Base-by-base conservation (phyloP, 2,888 invertebrate genomes). In the Conchocele bisecta region DNA sequence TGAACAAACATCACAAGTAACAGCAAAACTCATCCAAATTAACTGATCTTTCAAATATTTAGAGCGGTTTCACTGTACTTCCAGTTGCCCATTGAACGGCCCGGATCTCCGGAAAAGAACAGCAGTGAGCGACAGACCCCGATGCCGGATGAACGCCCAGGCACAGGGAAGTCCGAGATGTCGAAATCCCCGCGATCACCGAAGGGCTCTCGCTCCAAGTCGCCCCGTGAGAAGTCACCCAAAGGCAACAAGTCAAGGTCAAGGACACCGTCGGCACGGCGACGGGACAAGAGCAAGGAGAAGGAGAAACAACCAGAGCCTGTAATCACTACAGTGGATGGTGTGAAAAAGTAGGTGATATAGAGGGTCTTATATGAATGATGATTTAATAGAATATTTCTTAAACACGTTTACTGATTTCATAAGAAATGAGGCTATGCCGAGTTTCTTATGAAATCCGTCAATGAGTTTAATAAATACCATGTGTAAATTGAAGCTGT, bases 201-300 rank as follows among this genome's bases (percentile, higher is more conserved):
- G 20, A 77, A 77, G 39, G 77, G 77, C 37, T 68, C 81, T n/a
- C 65, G 83, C 20, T 71, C 80, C 48, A 84, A 82, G 50, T 83
- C 85, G 26, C 83, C 84, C 22, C 72, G 83, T 33, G 83, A 81
- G 48, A 86, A 84, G 64, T 83, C 83, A 26, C 81, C 83, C 3
- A 80, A 77, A 57, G 80, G 75, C 33, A 75, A 73, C 39, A 81
- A 81, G 37, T 74, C 77, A 17, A 78, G 81, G 59, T 86, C 87
- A 20, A 79, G 86, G 37, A 85, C 88, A 17, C 86, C 88, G n/a
- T 85, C 87, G 6, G 86, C 77, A 35, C 86, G 86, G 77, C 82
- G 78, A 66, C 67, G 83, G 35, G 83, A 85, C 54, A 86, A 84
- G 58, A 84, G 84, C 58, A 83, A 82, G 64, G 83, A 86, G 37